Evolutionary conservation across 1,140 invertebrate genomes (phyloP).

Genomic region (Rhopalosiphum padi): DNA sequence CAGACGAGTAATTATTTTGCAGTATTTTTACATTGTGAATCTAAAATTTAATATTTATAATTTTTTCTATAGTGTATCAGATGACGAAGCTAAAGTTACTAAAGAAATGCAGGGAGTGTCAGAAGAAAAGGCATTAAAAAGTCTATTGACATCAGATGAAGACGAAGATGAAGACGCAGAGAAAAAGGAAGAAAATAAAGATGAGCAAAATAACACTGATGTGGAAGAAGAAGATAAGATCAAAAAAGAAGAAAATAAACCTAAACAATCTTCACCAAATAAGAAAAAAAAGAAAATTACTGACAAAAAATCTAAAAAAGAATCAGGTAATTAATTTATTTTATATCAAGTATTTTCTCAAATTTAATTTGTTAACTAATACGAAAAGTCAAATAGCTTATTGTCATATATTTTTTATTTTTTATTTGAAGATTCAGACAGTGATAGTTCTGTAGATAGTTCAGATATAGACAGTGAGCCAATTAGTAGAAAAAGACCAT

Average conservation of each 20-base stretch:
- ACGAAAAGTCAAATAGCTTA: neutral
- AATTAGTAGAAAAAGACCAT: constrained; percentile 22
- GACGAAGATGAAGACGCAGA: constrained; percentile 84
- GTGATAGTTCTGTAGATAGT: constrained; percentile 42
- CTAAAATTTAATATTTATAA: neutral
- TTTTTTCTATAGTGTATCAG: constrained; percentile 70
- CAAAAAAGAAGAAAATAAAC: constrained; percentile 66
- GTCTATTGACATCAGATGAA: constrained; percentile 88
- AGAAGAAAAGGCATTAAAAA: constrained; percentile 85
- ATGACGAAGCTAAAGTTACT: constrained; percentile 75
- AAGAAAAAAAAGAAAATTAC: constrained; percentile 62
- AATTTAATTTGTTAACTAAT: neutral
- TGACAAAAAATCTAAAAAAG: constrained; percentile 40
- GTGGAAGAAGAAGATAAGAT: constrained; percentile 68
- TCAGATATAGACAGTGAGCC: constrained; percentile 45
- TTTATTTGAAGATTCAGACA: constrained; percentile 30
- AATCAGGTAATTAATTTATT: neutral
- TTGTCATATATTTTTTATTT: neutral
- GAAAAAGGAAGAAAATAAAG: constrained; percentile 79
- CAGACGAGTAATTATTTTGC: constrained; percentile 67
- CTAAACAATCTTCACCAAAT: constrained; percentile 62
- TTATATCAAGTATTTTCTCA: neutral
- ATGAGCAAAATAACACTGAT: constrained; percentile 63
- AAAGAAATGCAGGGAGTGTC: constrained; percentile 74
- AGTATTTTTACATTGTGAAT: neutral